Conservation (phyloP, 2,888 invertebrate genomes). For the Eumerus sabulonum region DNA sequence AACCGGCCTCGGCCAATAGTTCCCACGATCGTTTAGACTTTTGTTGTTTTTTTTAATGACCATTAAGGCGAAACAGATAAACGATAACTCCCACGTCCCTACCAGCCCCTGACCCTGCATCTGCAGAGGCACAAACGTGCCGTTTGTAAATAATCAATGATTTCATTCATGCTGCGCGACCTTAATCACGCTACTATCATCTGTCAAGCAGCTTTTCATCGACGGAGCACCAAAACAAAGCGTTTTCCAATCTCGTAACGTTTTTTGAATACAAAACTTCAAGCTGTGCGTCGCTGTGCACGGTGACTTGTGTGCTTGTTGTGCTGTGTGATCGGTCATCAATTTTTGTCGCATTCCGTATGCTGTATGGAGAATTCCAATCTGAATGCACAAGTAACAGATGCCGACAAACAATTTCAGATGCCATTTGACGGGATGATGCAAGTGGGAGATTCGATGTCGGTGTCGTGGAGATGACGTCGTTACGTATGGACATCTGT, state of each 20-base stretch:
- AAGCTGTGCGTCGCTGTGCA: slow-evolving; percentile 5
- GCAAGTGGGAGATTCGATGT: slow-evolving; percentile 34
- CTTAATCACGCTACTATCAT: slow-evolving; percentile 23
- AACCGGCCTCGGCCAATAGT: too few relatives aligned
- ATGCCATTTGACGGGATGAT: slow-evolving; percentile 6
- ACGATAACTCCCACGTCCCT: slow-evolving; percentile 18
- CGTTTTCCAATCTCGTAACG: slow-evolving; percentile 15
- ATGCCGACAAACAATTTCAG: slow-evolving; percentile 19
- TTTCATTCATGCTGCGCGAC: slow-evolving; percentile 37
- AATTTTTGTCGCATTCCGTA: slow-evolving; percentile 23
- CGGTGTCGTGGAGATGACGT: slow-evolving; percentile 21
- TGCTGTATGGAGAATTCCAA: neutral
- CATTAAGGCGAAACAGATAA: neutral
- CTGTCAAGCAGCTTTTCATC: slow-evolving; percentile 17
- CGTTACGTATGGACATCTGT: slow-evolving; percentile 50
- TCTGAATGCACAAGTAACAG: slow-evolving; percentile 8
- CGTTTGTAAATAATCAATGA: slow-evolving; percentile 15
- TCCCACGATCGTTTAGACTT: neutral
- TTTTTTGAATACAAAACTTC: slow-evolving; percentile 23
- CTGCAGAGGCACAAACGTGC: slow-evolving; percentile 1
- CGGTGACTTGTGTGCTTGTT: neutral
- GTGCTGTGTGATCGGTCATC: slow-evolving; percentile 6
- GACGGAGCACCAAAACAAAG: slow-evolving; percentile 6
- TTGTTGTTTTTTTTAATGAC: slow-evolving; percentile 8
- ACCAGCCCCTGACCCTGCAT: neutral